Conservation (phyloP, 2,888 invertebrate species). For the Pachydiplax longipennis region DNA sequence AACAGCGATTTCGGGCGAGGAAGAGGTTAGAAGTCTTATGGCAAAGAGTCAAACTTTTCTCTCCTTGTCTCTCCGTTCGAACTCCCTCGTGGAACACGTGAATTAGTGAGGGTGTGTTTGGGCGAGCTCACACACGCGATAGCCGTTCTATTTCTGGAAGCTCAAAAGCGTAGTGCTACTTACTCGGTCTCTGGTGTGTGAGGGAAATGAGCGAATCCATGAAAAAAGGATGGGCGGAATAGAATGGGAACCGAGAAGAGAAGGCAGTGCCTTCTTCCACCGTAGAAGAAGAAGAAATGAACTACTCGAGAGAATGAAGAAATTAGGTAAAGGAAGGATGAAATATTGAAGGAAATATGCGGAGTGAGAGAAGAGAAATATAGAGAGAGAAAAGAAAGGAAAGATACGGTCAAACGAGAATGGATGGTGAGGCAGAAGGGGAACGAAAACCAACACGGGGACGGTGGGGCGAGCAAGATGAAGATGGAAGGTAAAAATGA, state of each 20-base stretch:
- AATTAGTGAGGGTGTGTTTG: constrained; percentile 20
- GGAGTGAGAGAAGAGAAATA: not conserved
- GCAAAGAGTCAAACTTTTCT: not conserved
- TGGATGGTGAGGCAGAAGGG: not conserved
- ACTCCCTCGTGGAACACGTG: not conserved
- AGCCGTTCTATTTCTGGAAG: constrained; percentile 9
- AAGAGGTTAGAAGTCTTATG: not conserved
- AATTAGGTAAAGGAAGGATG: not conserved
- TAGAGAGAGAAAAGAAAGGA: not conserved
- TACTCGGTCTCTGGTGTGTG: not conserved
- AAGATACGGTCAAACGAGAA: not conserved
- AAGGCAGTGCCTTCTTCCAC: not conserved
- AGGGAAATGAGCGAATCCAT: not conserved
- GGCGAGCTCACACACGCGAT: constrained; percentile 24
- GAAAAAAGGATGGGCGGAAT: not conserved
- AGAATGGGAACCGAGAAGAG: not conserved
- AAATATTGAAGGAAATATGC: not conserved
- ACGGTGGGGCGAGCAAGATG: not conserved
- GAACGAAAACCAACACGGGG: too few relatives aligned
- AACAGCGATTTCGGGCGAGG: not conserved
- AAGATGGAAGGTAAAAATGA: not conserved
- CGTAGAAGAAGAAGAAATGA: too few relatives aligned
- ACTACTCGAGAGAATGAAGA: too few relatives aligned
- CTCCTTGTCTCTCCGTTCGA: not conserved
- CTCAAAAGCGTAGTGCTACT: not conserved